A percentile compares a stretch with the other conserved stretches of the same genome.
Conservation (phyloP, 1,140 invertebrate genomes). For the Drosophila kohkoa region DNA sequence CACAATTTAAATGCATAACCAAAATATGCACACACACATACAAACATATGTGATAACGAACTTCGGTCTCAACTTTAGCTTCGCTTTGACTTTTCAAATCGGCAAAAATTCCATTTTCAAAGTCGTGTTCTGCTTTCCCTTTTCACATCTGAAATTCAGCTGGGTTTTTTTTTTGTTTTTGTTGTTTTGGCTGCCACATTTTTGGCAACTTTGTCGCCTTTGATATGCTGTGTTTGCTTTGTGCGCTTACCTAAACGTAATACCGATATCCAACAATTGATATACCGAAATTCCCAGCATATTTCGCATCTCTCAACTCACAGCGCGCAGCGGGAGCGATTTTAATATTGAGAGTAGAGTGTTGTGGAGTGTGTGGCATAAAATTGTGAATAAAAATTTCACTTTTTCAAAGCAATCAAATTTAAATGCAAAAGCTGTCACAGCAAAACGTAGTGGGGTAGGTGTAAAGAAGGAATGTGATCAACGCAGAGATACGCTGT, state of each 20-base stretch:
- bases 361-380: too few species aligned
- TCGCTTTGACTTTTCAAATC: not conserved
- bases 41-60: constrained; percentile 1
- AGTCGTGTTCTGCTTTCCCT: not conserved
- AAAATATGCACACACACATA: not conserved
- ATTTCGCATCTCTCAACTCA: not conserved
- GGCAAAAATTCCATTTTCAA: not conserved
- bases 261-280: constrained; percentile 7
- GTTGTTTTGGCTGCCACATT: not conserved
- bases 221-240: not conserved
- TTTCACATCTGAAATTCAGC: not conserved
- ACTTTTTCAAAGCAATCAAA: constrained; percentile 7
- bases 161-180: not conserved
- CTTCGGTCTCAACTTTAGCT: not conserved
- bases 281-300: not conserved
- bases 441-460: not conserved
- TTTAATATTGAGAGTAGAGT: not conserved
- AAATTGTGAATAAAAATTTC: constrained; percentile 1
- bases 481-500: not conserved
- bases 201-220: constrained; percentile 12
- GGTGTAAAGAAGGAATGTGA: not conserved
- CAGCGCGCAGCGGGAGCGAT: not conserved
- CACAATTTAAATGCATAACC: constrained; percentile 4
- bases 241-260: not conserved
- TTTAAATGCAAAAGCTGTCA: not conserved